These are phyloP conservation scores for Mamestra brassicae DNA, from an alignment of 2,888 invertebrate species.

Conservation along the genomic window DNA sequence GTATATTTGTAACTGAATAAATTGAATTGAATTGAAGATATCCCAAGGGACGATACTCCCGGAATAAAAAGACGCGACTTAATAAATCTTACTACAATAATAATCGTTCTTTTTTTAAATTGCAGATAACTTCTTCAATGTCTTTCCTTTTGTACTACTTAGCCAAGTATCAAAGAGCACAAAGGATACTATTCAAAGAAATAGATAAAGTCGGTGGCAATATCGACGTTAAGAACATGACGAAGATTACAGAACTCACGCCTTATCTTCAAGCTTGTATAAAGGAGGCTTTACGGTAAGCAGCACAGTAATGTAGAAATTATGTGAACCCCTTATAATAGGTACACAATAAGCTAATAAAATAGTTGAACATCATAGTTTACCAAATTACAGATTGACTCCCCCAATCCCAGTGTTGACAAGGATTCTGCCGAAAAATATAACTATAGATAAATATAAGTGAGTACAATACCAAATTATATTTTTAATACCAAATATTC, in stretches of 20 bases:
- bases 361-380: conserved; percentile 9
- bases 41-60: no score
- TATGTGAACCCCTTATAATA: neutral
- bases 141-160: conserved; percentile 93
- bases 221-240: conserved; percentile 69
- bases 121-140: conserved; percentile 91
- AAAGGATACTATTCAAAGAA: conserved; percentile 92
- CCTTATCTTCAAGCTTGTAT: conserved; percentile 92
- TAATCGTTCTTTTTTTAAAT: conserved; percentile 30
- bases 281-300: conserved; percentile 91
- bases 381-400: conserved; percentile 85
- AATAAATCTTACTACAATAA: neutral
- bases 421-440: conserved; percentile 91
- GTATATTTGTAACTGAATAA: no score
- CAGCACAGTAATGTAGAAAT: neutral
- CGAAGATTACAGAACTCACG: conserved; percentile 76
- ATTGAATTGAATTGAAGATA: no score
- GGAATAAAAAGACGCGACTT: neutral
- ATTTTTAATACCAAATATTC: neutral
- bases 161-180: conserved; percentile 92
- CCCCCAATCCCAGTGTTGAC: conserved; percentile 92
- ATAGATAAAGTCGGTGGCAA: conserved; percentile 78
- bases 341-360: neutral
- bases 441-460: conserved; percentile 91
- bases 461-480: conserved; percentile 69